A percentile compares a stretch with the other conserved stretches of the same genome.
These are phyloP conservation scores for Cylloceria caligata DNA, from an alignment of 2,888 invertebrate genomes.

Conservation along the genomic window DNA sequence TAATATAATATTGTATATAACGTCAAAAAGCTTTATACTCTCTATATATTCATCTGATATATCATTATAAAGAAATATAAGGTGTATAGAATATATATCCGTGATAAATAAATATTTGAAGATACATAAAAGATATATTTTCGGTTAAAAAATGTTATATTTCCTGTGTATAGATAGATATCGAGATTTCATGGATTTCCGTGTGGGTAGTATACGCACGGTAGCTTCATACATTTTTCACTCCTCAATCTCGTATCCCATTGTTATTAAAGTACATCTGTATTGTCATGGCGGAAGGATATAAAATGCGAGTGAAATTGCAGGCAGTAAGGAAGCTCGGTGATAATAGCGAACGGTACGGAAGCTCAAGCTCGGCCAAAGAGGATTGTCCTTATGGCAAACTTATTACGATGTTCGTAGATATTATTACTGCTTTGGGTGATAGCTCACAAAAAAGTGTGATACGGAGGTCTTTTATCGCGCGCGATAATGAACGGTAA, in stretches of 20 bases:
- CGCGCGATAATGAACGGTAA: conserved; percentile 42
- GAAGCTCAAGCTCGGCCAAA: conserved; percentile 41
- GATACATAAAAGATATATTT: too few species aligned
- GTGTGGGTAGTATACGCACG: conserved; percentile 25
- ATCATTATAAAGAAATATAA: too few species aligned
- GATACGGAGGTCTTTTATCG: conserved; percentile 32
- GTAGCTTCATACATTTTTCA: background rate
- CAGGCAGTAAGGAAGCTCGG: conserved; percentile 56
- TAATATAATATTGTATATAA: too few species aligned
- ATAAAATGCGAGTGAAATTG: conserved; percentile 61
- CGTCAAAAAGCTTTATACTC: too few species aligned
- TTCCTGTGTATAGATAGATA: too few species aligned
- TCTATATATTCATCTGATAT: too few species aligned
- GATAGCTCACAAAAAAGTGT: conserved; percentile 16
- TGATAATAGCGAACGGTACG: conserved; percentile 33
- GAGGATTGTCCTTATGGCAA: conserved; percentile 66
- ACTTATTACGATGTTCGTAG: conserved; percentile 65
- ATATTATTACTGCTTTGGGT: conserved; percentile 55
- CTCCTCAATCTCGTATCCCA: conserved; percentile 27
- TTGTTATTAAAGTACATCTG: conserved; percentile 59
- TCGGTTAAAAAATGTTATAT: too few species aligned
- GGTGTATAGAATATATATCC: too few species aligned
- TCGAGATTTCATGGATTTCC: too few species aligned
- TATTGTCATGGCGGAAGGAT: conserved; percentile 45
- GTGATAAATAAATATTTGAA: too few species aligned